Evolutionary conservation across 2,113 vertebrate genomes (phyloP).

Genomic region (Rattus rattus): DNA sequence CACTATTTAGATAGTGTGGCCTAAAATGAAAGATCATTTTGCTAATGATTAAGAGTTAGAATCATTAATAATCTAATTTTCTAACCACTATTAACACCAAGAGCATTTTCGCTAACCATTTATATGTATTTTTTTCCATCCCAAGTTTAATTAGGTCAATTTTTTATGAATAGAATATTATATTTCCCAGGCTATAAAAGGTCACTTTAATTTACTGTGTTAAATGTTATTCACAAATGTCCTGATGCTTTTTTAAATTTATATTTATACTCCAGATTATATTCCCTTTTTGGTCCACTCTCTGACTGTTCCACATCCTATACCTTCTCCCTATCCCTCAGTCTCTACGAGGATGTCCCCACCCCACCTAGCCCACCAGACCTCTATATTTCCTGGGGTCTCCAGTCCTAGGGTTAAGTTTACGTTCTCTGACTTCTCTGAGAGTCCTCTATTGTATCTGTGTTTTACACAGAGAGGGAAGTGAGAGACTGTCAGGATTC

Average conservation of each 20-base stretch:
- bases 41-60: slow-evolving; percentile 10
- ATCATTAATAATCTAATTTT: slow-evolving; percentile 25
- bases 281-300: too few relatives aligned
- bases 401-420: too few relatives aligned
- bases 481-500: too few relatives aligned
- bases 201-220: slow-evolving; percentile 10
- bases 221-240: slow-evolving; percentile 39
- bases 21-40: neutral
- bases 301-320: too few relatives aligned
- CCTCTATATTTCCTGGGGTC: too few relatives aligned
- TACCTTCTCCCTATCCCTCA: too few relatives aligned
- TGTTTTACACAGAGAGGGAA: too few relatives aligned
- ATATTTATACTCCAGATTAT: neutral
- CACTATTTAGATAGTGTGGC: neutral
- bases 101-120: slow-evolving; percentile 15
- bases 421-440: too few relatives aligned
- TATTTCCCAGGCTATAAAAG: slow-evolving; percentile 67
- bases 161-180: slow-evolving; percentile 67
- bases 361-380: too few relatives aligned
- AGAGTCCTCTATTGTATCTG: too few relatives aligned
- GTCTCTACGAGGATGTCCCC: too few relatives aligned
- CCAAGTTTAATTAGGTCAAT: slow-evolving; percentile 50
- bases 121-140: neutral
- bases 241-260: slow-evolving; percentile 46
- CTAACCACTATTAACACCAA: slow-evolving; percentile 32